Percentiles rank a stretch among this genome's conserved stretches.
Conservation (phyloP, 2,888 invertebrate genomes). For the Desoria tigrina region DNA sequence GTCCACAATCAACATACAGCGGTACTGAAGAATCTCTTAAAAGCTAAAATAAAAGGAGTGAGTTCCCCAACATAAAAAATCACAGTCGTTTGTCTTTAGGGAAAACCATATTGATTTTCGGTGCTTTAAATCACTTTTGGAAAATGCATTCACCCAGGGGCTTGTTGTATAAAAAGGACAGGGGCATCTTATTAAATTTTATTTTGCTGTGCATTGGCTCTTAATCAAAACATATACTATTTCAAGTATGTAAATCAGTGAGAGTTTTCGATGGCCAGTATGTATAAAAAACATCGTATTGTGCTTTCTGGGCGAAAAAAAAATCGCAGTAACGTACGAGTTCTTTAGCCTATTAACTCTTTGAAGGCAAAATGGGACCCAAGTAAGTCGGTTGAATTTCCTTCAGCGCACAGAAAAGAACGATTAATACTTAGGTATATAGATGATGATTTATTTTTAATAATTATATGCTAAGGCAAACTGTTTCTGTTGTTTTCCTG, state of each 20-base stretch:
- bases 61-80: background rate
- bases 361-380: conserved; percentile 18
- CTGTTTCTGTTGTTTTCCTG: background rate
- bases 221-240: no score
- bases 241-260: no score
- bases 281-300: no score
- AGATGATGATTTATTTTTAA: background rate
- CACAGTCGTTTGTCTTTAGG: conserved; percentile 22
- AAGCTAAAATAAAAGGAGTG: no score
- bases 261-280: no score
- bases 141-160: no score
- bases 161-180: no score
- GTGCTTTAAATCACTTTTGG: conserved; percentile 7
- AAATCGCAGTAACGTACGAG: background rate
- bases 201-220: no score
- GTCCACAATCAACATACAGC: no score
- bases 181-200: no score
- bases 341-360: background rate
- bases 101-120: conserved; percentile 11
- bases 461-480: conserved; percentile 5
- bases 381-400: conserved; percentile 1
- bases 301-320: background rate
- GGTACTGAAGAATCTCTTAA: no score
- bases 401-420: background rate
- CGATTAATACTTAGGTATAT: background rate